Base-by-base conservation (phyloP, 37 sponge, comb jelly and placozoan species). In the Ianthella basta region DNA sequence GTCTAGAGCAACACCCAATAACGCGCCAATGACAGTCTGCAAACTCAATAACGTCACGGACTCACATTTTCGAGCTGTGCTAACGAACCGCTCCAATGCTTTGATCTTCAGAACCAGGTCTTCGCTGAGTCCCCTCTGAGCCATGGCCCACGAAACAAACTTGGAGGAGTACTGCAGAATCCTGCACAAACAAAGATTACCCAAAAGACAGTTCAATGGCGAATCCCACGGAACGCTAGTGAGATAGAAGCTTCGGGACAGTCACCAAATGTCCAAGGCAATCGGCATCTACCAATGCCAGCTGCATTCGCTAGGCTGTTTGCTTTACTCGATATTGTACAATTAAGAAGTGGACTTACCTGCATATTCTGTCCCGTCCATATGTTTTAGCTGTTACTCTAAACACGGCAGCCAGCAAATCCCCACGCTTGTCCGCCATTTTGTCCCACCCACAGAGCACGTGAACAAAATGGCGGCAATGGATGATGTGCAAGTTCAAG, bases 11-110 rank as follows among this genome's bases (percentile, higher is more conserved):
- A 3, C 6, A 44, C 12, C 4, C 10, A 30, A 5, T 29, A 30
- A 63, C 2, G 29, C 65, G 29, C 65, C 65, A 63, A 10, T 27
- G 72, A 2, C 32, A 13, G 32, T 19, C 24, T 21, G 34, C 33
- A 29, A 1, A 5, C 65, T 63, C 3, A 44, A 44, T 8, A 44
- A 3, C 8, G 50, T 8, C 6, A 44, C 50, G 21, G 12, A 68
- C 90, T 56, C 41, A 93, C 94, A 78, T 88, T 93, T 93, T 54
- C 94, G 87, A 4, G 94, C 88, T 63, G 88, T 87, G 56, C 90
- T 89, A 29, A 93, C 87, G 69, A 79, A 83, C 19, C 55, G 10
- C 65, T 93, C 94, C 65, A 93, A 65, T 5, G 29, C 50, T 37
- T 72, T 87, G 10, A 85, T 37, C 65, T 79, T 84, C n/a, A 60